phyloP scores from a whole-genome alignment of 2,797 vertebrate genomes.

The Chaunax sp. region DNA sequence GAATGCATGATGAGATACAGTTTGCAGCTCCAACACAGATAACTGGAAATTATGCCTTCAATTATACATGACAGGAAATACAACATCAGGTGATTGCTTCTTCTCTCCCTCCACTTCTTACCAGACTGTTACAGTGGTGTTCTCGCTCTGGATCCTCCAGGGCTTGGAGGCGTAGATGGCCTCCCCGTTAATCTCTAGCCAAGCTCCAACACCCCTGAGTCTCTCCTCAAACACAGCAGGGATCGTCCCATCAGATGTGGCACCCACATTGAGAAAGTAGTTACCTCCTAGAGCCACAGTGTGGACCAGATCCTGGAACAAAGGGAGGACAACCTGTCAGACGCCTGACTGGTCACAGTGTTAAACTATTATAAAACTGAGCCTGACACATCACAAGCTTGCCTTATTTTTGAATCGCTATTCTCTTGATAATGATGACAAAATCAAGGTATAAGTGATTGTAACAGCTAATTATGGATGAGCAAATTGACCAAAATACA shows the following conservation, averaged over 20 bases:
- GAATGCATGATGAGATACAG: neutral
- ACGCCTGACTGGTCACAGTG: neutral
- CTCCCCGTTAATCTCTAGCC: constrained; percentile 91
- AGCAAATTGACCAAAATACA: neutral
- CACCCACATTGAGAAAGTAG: constrained; percentile 95
- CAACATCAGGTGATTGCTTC: neutral
- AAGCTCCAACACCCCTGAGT: constrained; percentile 89
- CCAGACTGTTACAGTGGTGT: constrained; percentile 83
- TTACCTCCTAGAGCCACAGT: constrained; percentile 94
- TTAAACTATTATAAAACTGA: neutral
- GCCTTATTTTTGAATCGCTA: neutral
- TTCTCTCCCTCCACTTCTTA: constrained; percentile 68
- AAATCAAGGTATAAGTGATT: neutral
- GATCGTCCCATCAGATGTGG: constrained; percentile 92
- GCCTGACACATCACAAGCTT: neutral
- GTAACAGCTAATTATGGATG: neutral
- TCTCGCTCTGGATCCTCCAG: constrained; percentile 91
- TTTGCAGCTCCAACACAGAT: neutral
- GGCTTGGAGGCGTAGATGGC: constrained; percentile 91
- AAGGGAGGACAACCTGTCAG: neutral
- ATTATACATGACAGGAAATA: neutral
- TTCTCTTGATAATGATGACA: neutral
- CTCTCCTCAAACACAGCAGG: constrained; percentile 91
- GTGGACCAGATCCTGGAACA: constrained; percentile 87
- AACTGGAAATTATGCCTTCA: neutral